Base-by-base conservation (phyloP, 53 echinoderm and acorn worm species). In the Paracentrotus lividus region DNA sequence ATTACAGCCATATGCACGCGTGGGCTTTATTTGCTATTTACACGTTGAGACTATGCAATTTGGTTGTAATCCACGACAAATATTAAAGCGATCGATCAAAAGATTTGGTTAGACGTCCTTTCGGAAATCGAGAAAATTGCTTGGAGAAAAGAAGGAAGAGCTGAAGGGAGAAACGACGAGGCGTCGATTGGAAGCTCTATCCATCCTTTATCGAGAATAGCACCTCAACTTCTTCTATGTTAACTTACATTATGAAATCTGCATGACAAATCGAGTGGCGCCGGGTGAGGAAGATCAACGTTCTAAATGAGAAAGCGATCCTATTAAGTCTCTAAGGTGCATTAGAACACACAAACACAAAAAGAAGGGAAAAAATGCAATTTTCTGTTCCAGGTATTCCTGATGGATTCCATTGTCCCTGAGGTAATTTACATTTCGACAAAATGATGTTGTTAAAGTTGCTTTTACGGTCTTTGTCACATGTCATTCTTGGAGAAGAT, bases 201-300 rank as follows among this genome's bases (percentile, higher is more conserved):
- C 86, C 31, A 86, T 86, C 56, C 0, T 56, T 86, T 49, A 45
- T n/a, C 44, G 8, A 31, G 56, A 33, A 53, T 29, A 56, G 85
- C 85, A 49, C 49, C 85, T 29, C 38, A 56, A 33, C 86, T 44
- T 54, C 15, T 55, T 55, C 20, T 34, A 86, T 45, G 33, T 56
- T 45, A 53, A 33, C 86, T 86, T 86, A 55, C 33, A 86, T 56
- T 86, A 86, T 86, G 55, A 86, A 86, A 86, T 86, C 38, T 86
- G 33, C 38, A 86, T 86, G 86, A 52, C 34, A 86, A 52, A 55
- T 86, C 85, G 57, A 14, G 34, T 86, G 86, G 32, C 86, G 33
- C 55, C 23, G 36, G 56, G 56, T 86, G 86, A 54, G 53, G 33
- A 56, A 86, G 57, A 86, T 86, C 55, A 86, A 56, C 86, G 26